phyloP scores from a whole-genome alignment of 2,113 vertebrate species.

The Turdus rufiventris region DNA sequence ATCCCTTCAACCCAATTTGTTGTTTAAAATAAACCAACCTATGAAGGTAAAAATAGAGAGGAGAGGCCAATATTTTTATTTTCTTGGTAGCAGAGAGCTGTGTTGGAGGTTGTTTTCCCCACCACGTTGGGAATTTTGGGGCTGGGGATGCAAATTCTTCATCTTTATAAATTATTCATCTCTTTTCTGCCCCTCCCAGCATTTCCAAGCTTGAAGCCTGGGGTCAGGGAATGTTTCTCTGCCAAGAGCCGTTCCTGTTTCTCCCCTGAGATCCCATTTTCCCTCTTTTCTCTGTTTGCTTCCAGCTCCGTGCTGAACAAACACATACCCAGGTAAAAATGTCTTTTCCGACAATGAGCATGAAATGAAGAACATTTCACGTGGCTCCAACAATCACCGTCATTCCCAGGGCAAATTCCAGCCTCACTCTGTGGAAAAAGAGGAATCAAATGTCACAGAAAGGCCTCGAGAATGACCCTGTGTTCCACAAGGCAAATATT shows the following conservation, averaged over 20 bases:
- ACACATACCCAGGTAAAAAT: background rate
- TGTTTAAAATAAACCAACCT: background rate
- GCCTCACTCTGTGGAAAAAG: background rate
- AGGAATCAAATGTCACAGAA: background rate
- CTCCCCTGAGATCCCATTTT: background rate
- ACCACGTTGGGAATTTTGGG: background rate
- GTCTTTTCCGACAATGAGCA: background rate
- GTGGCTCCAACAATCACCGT: background rate
- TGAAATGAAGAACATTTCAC: background rate
- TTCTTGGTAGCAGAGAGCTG: background rate
- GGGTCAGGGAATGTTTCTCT: background rate
- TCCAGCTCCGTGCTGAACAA: background rate
- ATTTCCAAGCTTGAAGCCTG: background rate
- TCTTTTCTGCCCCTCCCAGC: background rate
- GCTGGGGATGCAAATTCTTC: background rate
- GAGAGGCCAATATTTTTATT: background rate
- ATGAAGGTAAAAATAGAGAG: background rate
- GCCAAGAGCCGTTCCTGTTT: background rate
- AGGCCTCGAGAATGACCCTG: background rate
- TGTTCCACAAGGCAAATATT: slow-evolving; percentile 15
- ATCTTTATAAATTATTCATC: background rate
- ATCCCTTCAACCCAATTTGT: background rate
- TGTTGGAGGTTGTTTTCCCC: background rate
- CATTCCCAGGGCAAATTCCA: background rate
- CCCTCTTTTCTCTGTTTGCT: background rate